Evolutionary conservation across 2,888 invertebrate species (phyloP).

Genomic region (Hypselothyrea guttata): DNA sequence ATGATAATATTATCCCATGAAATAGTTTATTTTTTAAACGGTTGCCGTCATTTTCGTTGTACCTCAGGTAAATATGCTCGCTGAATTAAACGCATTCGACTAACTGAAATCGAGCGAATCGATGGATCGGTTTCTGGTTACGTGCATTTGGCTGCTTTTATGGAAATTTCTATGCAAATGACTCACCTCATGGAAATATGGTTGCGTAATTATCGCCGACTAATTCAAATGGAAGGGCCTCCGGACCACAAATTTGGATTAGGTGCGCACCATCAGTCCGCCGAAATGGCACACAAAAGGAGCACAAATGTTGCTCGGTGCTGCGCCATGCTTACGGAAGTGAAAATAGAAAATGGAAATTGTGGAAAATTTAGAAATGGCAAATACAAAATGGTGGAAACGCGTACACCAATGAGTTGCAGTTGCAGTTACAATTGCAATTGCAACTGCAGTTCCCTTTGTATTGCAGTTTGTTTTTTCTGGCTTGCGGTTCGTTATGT

Average conservation of each 20-base stretch:
- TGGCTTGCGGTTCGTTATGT: neutral
- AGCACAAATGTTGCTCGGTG: conserved; percentile 27
- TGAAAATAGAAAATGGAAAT: conserved; percentile 24
- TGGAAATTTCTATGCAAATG: conserved; percentile 18
- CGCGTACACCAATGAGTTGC: conserved; percentile 7
- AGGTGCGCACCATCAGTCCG: conserved; percentile 4
- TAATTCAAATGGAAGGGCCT: conserved; percentile 36
- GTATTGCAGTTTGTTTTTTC: too few relatives aligned
- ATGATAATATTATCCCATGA: too few relatives aligned
- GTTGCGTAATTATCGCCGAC: conserved; percentile 44
- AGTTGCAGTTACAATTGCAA: neutral
- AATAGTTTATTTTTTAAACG: too few relatives aligned
- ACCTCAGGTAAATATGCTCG: neutral
- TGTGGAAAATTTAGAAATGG: conserved; percentile 10
- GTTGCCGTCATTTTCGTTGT: too few relatives aligned
- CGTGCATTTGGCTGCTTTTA: conserved; percentile 20
- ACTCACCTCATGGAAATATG: conserved; percentile 25
- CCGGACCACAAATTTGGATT: conserved; percentile 50
- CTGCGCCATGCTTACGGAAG: conserved; percentile 35
- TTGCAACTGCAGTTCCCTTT: conserved; percentile 15
- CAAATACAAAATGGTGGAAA: conserved; percentile 8
- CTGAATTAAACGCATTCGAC: conserved; percentile 3
- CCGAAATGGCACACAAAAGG: conserved; percentile 28
- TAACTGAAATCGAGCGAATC: conserved; percentile 1
- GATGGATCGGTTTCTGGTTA: conserved; percentile 11